Evolutionary conservation across 1,140 invertebrate genomes (phyloP).

Genomic region (Episyrphus balteatus): DNA sequence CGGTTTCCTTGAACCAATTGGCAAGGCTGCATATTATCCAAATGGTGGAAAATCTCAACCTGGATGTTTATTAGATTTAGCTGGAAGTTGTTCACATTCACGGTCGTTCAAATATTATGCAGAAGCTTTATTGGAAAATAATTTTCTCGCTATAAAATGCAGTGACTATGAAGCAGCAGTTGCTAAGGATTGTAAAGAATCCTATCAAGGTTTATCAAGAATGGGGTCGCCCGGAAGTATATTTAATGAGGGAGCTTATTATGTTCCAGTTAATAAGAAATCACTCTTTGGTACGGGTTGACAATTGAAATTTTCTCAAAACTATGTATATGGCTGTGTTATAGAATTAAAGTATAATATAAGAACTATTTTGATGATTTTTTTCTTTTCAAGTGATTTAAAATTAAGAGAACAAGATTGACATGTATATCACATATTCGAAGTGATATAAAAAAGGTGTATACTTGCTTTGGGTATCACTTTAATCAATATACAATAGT

Average conservation of each 20-base stretch:
- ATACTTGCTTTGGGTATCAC: too few species aligned
- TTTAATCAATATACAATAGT: too few species aligned
- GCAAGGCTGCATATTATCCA: constrained; percentile 42
- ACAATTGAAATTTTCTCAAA: too few species aligned
- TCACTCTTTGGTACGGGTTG: constrained; percentile 35
- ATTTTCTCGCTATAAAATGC: constrained; percentile 23
- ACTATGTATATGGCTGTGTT: too few species aligned
- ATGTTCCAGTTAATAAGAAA: constrained; percentile 23
- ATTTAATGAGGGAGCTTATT: constrained; percentile 26
- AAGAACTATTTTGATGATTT: too few species aligned
- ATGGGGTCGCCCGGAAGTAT: constrained; percentile 35
- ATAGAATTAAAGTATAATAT: too few species aligned
- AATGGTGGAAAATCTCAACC: constrained; percentile 42
- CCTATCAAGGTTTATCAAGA: constrained; percentile 20
- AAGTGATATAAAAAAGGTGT: too few species aligned
- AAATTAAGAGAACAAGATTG: too few species aligned
- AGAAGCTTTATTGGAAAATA: constrained; percentile 34
- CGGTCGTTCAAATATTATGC: constrained; percentile 46
- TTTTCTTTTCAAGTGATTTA: too few species aligned
- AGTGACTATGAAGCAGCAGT: constrained; percentile 15
- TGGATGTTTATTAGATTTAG: constrained; percentile 38
- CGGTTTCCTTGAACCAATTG: constrained; percentile 38
- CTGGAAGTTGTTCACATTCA: constrained; percentile 37
- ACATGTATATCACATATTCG: too few species aligned
- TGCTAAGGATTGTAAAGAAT: constrained; percentile 14